phyloP scores from a whole-genome alignment of 2,797 vertebrate genomes.

The Alca torda region DNA sequence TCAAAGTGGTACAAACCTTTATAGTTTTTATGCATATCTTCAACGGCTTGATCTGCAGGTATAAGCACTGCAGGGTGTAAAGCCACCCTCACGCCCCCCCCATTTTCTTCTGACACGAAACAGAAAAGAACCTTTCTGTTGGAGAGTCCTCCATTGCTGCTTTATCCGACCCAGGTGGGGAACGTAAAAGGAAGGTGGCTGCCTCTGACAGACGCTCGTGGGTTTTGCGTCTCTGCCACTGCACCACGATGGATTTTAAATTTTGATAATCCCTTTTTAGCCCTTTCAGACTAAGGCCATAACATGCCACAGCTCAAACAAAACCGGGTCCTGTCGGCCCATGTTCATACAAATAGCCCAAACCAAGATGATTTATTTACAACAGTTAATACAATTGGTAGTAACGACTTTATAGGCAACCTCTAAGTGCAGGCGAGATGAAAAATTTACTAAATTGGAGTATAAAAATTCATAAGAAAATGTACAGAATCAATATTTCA shows the following conservation, averaged over 20 bases:
- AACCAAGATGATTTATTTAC: slow-evolving; percentile 81
- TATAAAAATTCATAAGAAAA: slow-evolving; percentile 98
- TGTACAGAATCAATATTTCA: slow-evolving; percentile 99
- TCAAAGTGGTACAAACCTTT: not conserved
- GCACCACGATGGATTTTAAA: slow-evolving; percentile 39
- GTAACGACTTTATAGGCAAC: slow-evolving; percentile 83
- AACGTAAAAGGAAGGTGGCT: not conserved
- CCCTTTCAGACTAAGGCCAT: slow-evolving; percentile 25
- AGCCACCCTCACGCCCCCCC: not conserved
- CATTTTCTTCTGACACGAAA: not conserved
- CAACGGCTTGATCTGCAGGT: fast-evolving
- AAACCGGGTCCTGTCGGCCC: slow-evolving; percentile 60
- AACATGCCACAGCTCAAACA: slow-evolving; percentile 53
- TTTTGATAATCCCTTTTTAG: slow-evolving; percentile 65
- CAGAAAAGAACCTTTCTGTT: not conserved
- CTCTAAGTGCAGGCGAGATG: slow-evolving; percentile 89
- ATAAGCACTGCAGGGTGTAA: not conserved
- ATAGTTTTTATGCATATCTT: not conserved
- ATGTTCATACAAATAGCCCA: slow-evolving; percentile 72
- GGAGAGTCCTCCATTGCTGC: not conserved
- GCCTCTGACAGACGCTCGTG: not conserved
- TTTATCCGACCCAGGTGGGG: not conserved
- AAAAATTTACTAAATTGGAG: slow-evolving; percentile 96
- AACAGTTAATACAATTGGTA: slow-evolving; percentile 82
- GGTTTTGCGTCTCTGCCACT: not conserved